Conservation (phyloP, 2,888 invertebrate species). For the Tipula lateralis region DNA sequence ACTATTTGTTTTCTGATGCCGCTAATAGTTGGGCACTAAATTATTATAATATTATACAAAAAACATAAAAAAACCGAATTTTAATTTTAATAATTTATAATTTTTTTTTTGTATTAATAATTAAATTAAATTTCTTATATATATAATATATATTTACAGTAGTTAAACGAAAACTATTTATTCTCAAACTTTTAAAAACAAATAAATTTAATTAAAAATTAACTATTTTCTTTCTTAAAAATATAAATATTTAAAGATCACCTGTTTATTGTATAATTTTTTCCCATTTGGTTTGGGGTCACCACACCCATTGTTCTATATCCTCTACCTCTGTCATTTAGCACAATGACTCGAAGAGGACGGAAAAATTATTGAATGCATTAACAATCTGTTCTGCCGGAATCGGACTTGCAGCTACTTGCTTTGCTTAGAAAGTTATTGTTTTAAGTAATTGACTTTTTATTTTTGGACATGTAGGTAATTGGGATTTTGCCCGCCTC, state of each 20-base stretch:
- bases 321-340: background rate
- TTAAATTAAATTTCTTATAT: background rate
- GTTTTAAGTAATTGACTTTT: too few relatives aligned
- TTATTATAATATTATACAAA: background rate
- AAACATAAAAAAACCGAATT: background rate
- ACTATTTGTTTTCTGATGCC: background rate
- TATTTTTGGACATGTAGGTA: background rate
- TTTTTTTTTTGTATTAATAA: background rate
- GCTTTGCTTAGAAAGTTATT: background rate
- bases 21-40: background rate
- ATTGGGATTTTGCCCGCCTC: background rate
- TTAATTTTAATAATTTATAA: background rate
- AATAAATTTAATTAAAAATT: constrained; percentile 1
- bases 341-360: background rate
- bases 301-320: background rate
- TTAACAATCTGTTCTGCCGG: background rate
- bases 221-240: background rate
- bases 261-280: background rate
- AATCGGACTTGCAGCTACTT: background rate
- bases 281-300: background rate
- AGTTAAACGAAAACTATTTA: constrained; percentile 19
- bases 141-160: background rate
- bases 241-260: background rate
- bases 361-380: background rate
- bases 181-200: background rate